Evolutionary conservation across 2,113 vertebrate species (phyloP).

Genomic region (Dolichotis patagonum): DNA sequence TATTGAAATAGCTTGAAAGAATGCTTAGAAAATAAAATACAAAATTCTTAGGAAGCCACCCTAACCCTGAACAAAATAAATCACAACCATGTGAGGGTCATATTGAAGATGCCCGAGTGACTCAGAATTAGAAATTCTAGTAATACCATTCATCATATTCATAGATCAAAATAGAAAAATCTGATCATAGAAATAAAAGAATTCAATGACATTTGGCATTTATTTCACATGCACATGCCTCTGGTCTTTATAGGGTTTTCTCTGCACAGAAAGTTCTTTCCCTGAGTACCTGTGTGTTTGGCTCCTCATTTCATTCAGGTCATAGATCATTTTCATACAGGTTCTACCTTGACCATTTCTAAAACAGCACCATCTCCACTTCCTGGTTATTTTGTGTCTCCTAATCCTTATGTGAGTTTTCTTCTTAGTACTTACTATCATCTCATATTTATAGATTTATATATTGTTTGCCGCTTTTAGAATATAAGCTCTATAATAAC

Average conservation of each 20-base stretch:
- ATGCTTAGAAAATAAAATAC: background rate
- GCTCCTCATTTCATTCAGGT: background rate
- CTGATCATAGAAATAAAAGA: background rate
- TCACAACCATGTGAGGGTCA: background rate
- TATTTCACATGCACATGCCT: background rate
- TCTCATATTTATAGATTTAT: conserved; percentile 7
- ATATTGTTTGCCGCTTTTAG: background rate
- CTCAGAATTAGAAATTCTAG: background rate
- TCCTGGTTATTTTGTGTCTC: background rate
- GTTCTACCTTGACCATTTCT: background rate
- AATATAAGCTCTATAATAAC: background rate
- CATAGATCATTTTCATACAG: background rate
- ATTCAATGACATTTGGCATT: background rate
- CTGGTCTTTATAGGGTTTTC: background rate
- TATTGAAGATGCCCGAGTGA: background rate
- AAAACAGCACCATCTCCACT: background rate
- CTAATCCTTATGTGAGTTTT: background rate
- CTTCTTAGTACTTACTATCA: background rate
- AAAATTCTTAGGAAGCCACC: background rate
- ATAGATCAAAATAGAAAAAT: conserved; percentile 4
- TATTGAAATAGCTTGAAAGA: background rate
- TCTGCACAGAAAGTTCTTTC: background rate
- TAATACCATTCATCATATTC: background rate
- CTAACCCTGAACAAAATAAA: background rate
- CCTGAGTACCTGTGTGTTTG: background rate